Conservation (phyloP, 2,113 vertebrate species). For the Odocoileus hemionus region DNA sequence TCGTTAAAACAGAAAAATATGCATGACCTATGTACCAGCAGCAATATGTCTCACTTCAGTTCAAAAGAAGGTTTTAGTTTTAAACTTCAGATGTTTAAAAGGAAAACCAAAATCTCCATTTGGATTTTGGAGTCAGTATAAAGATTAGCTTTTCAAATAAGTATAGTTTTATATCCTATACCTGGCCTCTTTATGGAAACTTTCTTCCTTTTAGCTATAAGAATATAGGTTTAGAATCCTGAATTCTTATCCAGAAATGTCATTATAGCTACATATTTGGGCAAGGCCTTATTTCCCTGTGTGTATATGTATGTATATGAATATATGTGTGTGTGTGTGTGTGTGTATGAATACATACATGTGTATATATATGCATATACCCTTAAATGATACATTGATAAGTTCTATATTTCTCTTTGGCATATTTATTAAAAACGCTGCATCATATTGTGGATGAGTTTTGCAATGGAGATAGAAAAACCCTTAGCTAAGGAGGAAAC, state of each 20-base stretch:
- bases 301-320: background rate
- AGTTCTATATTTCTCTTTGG: background rate
- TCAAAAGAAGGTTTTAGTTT: background rate
- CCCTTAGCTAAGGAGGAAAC: background rate
- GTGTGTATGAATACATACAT: background rate
- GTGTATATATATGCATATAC: background rate
- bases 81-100: background rate
- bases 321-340: rapidly evolving
- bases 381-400: background rate
- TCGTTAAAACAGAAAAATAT: background rate
- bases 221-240: background rate
- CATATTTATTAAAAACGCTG: background rate
- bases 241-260: background rate
- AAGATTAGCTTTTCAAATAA: background rate
- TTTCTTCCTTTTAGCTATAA: background rate
- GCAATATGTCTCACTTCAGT: background rate
- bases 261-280: background rate
- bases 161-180: background rate
- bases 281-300: background rate
- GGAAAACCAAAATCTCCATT: background rate
- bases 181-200: background rate
- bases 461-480: background rate
- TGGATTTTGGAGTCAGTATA: background rate
- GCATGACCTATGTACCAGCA: background rate
- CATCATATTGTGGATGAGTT: background rate